Percentiles rank a stretch among this genome's conserved stretches.
Conservation (phyloP, 2,888 invertebrate genomes). For the Tachina grossa region DNA sequence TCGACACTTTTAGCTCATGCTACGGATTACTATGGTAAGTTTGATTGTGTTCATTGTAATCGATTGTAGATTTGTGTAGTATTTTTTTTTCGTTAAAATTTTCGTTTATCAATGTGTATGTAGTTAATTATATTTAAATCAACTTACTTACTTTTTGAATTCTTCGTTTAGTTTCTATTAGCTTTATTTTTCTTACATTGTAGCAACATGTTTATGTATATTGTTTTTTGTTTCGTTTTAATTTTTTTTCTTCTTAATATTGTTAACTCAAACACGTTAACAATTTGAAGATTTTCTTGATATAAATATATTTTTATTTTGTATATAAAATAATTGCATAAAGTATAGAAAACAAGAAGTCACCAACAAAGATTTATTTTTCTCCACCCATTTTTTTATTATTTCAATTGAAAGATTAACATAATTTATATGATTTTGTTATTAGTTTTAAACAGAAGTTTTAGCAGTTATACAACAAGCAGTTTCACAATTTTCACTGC, state of each 20-base stretch:
- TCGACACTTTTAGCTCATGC: conserved; percentile 90
- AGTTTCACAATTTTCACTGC: conserved; percentile 41
- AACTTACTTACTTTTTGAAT: conserved; percentile 78
- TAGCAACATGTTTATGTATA: conserved; percentile 61
- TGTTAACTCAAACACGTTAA: conserved; percentile 60
- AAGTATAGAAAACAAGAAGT: conserved; percentile 59
- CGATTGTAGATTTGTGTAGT: conserved; percentile 77
- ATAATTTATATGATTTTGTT: conserved; percentile 71
- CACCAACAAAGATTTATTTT: conserved; percentile 72
- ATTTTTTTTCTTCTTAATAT: conserved; percentile 70
- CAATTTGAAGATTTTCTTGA: conserved; percentile 48
- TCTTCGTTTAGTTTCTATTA: conserved; percentile 53
- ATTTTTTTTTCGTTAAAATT: too few relatives aligned
- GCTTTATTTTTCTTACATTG: conserved; percentile 43
- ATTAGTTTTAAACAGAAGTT: conserved; percentile 62
- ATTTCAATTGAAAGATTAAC: conserved; percentile 75
- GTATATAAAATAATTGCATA: conserved; percentile 67
- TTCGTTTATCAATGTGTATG: conserved; percentile 44
- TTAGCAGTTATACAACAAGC: conserved; percentile 59
- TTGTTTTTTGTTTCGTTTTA: conserved; percentile 72
- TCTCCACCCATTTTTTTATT: conserved; percentile 80
- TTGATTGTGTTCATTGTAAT: conserved; percentile 85
- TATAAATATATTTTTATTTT: conserved; percentile 69
- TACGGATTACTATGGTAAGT: conserved; percentile 99
- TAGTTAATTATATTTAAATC: conserved; percentile 48